Evolutionary conservation across 2,797 vertebrate species (phyloP), one percentile per base, ranked within the genome.

Genomic region (Trachurus trachurus): DNA sequence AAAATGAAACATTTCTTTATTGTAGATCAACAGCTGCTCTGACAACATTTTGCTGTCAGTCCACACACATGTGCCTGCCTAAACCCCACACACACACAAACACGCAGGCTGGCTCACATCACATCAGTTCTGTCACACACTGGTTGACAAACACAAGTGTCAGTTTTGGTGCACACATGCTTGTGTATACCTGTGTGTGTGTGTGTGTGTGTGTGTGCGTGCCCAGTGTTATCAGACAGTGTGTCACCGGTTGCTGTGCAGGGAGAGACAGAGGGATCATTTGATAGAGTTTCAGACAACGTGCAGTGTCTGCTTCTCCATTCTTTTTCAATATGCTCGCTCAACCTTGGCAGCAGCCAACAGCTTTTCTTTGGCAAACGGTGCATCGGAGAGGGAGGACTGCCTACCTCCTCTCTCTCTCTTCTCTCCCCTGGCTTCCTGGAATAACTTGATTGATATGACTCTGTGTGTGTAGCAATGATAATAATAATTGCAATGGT

Each of bases 261-360:
- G 69, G 52, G 44, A 59, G 63, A 89, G 78, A 78, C 71, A 44
- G 74, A 74, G 78, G 78, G 88, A 87, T 86, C 78, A 83, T 90
- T 83, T 83, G 79, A 86, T 87, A 34, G 88, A 87, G 82, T 85
- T 90, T 87, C 78, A 89, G 82, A 90, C 88, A 90, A 88, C 80
- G 87, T 82, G 76, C 84, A 66, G 61, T 76, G 82, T 83, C 81
- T 86, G 77, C 77, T 68, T 79, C 78, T 83, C 66, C 77, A 80
- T 93, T 88, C 72, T 71, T 84, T 89, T 88, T 78, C 86, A 86
- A 88, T 87, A 75, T 82, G 86, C 69, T 87, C 70, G 22, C 78
- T 89, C 85, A 87, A 87, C 87, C 89, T 88, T 87, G 79, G 84
- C 88, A 89, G 74, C 80, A 90, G 80, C 74, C 81, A 77, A 69